A percentile compares a stretch with the other conserved stretches of the same genome.
Conservation (phyloP, 2,113 vertebrate genomes). For the Laticauda colubrina region DNA sequence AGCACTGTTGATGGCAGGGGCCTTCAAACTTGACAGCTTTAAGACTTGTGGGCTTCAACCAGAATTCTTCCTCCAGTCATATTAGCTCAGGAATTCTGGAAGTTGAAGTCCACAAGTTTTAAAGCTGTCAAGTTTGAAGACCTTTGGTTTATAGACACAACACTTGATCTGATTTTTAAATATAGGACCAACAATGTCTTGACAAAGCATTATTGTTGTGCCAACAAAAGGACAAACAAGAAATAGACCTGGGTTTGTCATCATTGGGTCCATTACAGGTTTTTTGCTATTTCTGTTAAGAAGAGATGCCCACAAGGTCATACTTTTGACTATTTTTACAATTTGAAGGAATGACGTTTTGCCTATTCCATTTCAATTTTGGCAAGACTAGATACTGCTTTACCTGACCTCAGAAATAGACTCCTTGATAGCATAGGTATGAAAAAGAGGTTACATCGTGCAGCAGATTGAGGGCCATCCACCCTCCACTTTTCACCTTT, state of each 20-base stretch:
- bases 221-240: background rate
- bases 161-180: background rate
- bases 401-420: background rate
- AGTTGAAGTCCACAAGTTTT: no score
- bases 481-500: background rate
- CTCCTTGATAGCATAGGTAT: background rate
- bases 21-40: no score
- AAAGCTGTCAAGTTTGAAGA: no score
- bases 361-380: background rate
- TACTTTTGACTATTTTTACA: background rate
- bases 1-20: background rate
- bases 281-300: background rate
- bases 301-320: background rate
- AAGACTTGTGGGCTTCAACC: no score
- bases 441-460: background rate
- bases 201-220: background rate
- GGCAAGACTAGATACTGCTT: background rate
- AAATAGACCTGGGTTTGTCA: background rate
- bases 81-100: no score
- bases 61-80: no score
- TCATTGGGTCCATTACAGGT: background rate
- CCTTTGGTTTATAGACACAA: background rate
- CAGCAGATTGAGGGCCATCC: background rate
- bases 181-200: background rate
- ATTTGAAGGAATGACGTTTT: background rate